Percentiles rank a stretch among this genome's conserved stretches.
Evolutionary conservation across 2,888 invertebrate species (phyloP).

Genomic region (Odontocolon sp.): DNA sequence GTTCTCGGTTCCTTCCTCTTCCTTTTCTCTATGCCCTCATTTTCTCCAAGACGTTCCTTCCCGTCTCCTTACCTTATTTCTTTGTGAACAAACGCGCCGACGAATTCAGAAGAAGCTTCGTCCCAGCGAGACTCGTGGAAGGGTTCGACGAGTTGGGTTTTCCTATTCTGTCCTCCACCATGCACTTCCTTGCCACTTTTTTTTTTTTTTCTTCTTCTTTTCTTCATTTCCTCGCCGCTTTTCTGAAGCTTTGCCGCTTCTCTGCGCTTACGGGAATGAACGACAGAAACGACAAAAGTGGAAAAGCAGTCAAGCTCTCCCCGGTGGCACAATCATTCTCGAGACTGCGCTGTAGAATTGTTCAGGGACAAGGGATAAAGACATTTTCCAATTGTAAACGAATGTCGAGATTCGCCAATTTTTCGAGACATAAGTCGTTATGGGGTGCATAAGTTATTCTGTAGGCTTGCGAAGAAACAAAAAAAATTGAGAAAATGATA

Average conservation of each 20-base stretch:
- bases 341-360: background rate
- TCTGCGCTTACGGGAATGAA: background rate
- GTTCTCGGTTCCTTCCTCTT: background rate
- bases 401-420: background rate
- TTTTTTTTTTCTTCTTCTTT: background rate
- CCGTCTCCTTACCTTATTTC: background rate
- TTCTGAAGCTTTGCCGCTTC: background rate
- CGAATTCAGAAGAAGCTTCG: background rate
- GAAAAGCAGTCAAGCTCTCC: background rate
- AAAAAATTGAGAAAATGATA: background rate
- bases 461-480: background rate
- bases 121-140: background rate
- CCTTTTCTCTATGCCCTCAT: background rate
- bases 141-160: background rate
- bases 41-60: background rate
- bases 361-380: background rate
- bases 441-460: conserved; percentile 1
- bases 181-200: background rate
- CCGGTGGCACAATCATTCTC: background rate
- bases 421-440: background rate
- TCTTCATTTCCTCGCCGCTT: background rate
- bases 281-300: background rate
- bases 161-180: background rate
- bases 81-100: background rate
- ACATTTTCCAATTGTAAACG: conserved; percentile 19